Conservation (phyloP, 2,888 invertebrate genomes). For the Meliscaeva auricollis region DNA sequence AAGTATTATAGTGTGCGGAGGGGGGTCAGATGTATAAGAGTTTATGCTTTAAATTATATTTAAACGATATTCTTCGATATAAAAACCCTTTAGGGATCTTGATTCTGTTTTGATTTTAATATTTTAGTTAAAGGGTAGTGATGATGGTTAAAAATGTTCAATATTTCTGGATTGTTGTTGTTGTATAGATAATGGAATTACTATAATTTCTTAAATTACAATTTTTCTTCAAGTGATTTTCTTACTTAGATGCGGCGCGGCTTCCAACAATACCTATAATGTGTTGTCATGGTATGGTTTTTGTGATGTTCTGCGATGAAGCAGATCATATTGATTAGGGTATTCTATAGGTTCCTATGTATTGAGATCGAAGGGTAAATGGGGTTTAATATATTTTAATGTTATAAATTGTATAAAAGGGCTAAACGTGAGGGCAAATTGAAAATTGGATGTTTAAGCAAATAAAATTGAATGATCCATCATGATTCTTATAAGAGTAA, state of each 20-base stretch:
- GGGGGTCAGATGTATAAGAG: background rate
- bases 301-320: background rate
- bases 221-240: conserved; percentile 48
- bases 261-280: background rate
- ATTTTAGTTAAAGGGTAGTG: conserved; percentile 23
- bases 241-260: background rate
- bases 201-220: conserved; percentile 74
- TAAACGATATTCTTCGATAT: conserved; percentile 55
- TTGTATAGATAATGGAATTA: conserved; percentile 73
- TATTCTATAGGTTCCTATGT: background rate
- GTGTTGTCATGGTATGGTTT: conserved; percentile 14
- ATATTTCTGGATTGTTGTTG: conserved; percentile 37
- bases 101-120: background rate
- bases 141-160: no score
- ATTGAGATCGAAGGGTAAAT: conserved; percentile 30
- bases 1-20: conserved; percentile 19
- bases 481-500: background rate
- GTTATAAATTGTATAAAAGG: conserved; percentile 33
- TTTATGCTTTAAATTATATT: conserved; percentile 63
- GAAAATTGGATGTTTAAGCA: conserved; percentile 53
- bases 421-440: conserved; percentile 39
- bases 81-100: conserved; percentile 65
- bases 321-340: conserved; percentile 50
- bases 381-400: background rate
- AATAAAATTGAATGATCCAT: conserved; percentile 54